These are phyloP conservation scores for Mimumesa dahlbomi DNA, from an alignment of 2,888 invertebrate genomes.

Conservation along the genomic window DNA sequence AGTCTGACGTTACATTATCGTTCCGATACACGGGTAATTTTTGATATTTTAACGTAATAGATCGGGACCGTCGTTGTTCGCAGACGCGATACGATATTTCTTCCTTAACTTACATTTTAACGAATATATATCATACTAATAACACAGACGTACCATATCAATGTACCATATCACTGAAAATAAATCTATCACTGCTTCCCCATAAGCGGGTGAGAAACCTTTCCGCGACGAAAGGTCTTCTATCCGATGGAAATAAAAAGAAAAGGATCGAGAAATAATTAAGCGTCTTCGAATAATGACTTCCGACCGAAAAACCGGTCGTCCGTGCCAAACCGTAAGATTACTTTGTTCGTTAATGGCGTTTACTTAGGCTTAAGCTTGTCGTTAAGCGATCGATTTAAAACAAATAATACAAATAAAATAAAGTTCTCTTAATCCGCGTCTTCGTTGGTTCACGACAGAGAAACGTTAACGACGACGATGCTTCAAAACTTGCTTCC, in stretches of 20 bases:
- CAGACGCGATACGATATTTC: constrained; percentile 18
- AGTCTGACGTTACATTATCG: constrained; percentile 7
- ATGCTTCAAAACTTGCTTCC: constrained; percentile 40
- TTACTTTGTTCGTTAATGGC: constrained; percentile 41
- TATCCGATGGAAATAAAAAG: no score
- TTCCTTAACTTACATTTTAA: no score
- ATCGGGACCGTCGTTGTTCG: constrained; percentile 19
- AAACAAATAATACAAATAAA: no score
- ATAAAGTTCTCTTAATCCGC: constrained; percentile 22
- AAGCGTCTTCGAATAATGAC: constrained; percentile 24
- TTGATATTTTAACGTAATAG: constrained; percentile 17
- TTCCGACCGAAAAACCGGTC: constrained; percentile 32
- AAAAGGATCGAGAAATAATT: neutral
- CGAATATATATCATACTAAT: constrained; percentile 1
- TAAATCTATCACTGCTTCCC: neutral
- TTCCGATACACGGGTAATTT: neutral
- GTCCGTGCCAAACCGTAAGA: constrained; percentile 53
- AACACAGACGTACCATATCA: constrained; percentile 33
- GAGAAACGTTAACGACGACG: constrained; percentile 22
- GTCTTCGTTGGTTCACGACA: constrained; percentile 26
- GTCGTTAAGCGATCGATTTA: constrained; percentile 50
- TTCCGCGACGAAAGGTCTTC: no score
- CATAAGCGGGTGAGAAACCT: no score
- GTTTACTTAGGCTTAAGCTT: constrained; percentile 61
- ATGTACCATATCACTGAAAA: constrained; percentile 28